Percentiles rank a stretch among this genome's conserved stretches.
phyloP scores from a whole-genome alignment of 1,140 invertebrate genomes.

The Pteromalus puparum region DNA sequence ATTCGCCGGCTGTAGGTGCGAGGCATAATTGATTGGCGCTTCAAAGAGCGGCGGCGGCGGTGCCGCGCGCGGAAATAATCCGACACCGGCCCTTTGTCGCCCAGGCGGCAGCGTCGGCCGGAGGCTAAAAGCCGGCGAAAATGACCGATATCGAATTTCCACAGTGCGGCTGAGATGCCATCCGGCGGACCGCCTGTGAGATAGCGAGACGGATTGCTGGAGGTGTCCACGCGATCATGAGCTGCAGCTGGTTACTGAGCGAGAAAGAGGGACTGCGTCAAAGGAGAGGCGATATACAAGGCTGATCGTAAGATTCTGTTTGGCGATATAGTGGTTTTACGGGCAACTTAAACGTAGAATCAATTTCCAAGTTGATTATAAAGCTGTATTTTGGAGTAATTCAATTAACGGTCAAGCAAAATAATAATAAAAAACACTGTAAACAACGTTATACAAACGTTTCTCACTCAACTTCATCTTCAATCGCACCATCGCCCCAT shows the following conservation, averaged over 20 bases:
- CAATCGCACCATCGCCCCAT: background rate
- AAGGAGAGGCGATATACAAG: background rate
- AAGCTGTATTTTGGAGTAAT: too few species aligned
- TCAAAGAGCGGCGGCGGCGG: constrained; percentile 53
- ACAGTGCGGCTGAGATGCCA: background rate
- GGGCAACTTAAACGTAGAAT: too few species aligned
- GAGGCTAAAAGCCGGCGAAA: constrained; percentile 50
- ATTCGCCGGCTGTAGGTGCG: background rate
- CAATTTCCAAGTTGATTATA: too few species aligned
- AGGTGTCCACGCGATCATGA: background rate
- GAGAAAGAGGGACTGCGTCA: background rate
- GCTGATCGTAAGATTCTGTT: background rate
- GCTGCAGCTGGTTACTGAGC: background rate
- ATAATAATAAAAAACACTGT: too few species aligned
- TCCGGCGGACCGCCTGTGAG: background rate
- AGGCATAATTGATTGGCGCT: constrained; percentile 62
- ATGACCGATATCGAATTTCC: constrained; percentile 53
- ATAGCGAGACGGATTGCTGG: background rate
- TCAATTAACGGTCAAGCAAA: too few species aligned
- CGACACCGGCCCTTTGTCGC: constrained; percentile 51
- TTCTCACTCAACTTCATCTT: too few species aligned
- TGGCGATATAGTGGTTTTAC: too few species aligned
- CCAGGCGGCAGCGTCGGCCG: background rate
- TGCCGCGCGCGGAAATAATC: constrained; percentile 54
- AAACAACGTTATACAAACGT: too few species aligned